Evolutionary conservation across 2,797 vertebrate genomes (phyloP).

Genomic region (Pseudopleuronectes americanus): DNA sequence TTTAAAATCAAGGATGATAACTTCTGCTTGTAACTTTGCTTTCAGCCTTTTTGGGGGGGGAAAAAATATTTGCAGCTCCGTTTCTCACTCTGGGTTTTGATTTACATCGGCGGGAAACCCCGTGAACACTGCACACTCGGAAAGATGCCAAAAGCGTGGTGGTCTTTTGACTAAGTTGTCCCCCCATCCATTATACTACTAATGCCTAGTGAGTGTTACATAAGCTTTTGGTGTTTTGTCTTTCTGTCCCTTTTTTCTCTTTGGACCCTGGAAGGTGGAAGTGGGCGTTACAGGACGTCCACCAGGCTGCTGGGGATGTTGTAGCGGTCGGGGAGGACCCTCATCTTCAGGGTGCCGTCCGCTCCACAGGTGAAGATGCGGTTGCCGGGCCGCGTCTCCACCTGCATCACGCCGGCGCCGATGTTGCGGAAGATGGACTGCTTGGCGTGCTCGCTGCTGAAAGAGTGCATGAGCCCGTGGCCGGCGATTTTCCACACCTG

Average conservation of each 20-base stretch:
- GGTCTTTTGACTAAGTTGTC: slow-evolving; percentile 50
- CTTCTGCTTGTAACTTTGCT: slow-evolving; percentile 70
- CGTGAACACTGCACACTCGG: slow-evolving; percentile 58
- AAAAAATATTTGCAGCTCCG: slow-evolving; percentile 71
- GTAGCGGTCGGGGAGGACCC: slow-evolving; percentile 94
- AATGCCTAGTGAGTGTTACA: slow-evolving; percentile 64
- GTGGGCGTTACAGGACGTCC: slow-evolving; percentile 86
- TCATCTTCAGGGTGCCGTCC: slow-evolving; percentile 97
- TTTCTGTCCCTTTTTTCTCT: slow-evolving; percentile 45
- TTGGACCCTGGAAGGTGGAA: slow-evolving; percentile 40
- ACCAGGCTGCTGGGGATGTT: slow-evolving; percentile 90
- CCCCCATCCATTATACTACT: slow-evolving; percentile 44
- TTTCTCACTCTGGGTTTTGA: slow-evolving; percentile 61
- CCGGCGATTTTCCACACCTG: slow-evolving; percentile 96
- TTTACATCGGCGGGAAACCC: slow-evolving; percentile 69
- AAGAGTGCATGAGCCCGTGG: slow-evolving; percentile 94
- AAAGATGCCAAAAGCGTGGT: slow-evolving; percentile 63
- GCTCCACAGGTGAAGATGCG: slow-evolving; percentile 98
- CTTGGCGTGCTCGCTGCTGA: slow-evolving; percentile 95
- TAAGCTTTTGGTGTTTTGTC: slow-evolving; percentile 34
- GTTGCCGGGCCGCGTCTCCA: slow-evolving; percentile 90
- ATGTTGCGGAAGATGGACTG: slow-evolving; percentile 99
- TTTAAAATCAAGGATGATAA: slow-evolving; percentile 80
- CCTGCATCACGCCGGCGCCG: slow-evolving; percentile 95
- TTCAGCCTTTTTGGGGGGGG: slow-evolving; percentile 63